Base-by-base conservation (phyloP, 1,140 invertebrate genomes). In the Oedothorax gibbosus region DNA sequence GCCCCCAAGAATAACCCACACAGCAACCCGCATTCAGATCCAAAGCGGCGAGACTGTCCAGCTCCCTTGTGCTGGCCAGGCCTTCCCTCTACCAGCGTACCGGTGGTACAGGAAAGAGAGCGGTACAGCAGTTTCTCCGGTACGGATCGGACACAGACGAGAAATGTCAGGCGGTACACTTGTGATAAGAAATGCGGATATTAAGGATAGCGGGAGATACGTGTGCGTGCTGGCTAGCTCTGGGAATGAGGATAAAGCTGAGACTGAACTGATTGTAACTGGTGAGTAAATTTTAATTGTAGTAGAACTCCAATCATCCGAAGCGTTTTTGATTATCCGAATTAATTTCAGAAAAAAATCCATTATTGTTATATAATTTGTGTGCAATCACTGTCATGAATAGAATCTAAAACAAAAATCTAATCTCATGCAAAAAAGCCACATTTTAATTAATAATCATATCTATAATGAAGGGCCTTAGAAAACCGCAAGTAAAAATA, bases 221-320 rank as follows among this genome's bases (percentile, higher is more conserved):
- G 90, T 97, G 49, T 98, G 97, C 89, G 95, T 97, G 84, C 96
- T 98, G 0, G 97, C 96, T 88, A 99, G 98, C 89, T 96, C 95
- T 0, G 96, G 98, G 51, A 97, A 96, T 51, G 95, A 95, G 50
- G 96, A 97, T 89, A 96, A 95, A 87, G 96, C 97, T 0, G 95
- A 97, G 89, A 98, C 97, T 20, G 95, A 97, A 12, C 90, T 98
- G 3, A 97, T 95, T 50, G 96, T 98, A 0, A 98, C 96, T 18
- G 92, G 93, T 93, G 90, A 90, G 35, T 35, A 35, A 35, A n/a
- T n/a, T n/a, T n/a, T n/a, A n/a, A n/a, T n/a, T n/a, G n/a, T n/a
- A n/a, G n/a, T n/a, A n/a, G n/a, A n/a, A n/a, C n/a, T n/a, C n/a
- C n/a, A n/a, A n/a, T n/a, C n/a, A n/a, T n/a, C n/a, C n/a, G n/a